Percentiles rank a stretch among this genome's conserved stretches.
phyloP scores from a whole-genome alignment of 2,797 vertebrate genomes.

The Anabacerthia variegaticeps region DNA sequence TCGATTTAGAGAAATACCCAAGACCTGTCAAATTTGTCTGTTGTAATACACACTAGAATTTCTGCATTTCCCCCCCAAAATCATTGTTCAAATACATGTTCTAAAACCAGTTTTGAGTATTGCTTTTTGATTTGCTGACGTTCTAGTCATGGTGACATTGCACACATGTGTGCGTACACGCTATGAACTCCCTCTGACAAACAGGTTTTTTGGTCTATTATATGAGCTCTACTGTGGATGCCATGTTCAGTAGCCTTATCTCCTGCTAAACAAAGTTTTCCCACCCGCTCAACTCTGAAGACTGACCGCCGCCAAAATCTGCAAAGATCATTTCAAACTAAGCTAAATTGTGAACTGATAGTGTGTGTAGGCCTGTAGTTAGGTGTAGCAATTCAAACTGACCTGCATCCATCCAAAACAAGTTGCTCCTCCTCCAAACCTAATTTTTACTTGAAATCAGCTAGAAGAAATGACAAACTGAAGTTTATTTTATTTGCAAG shows the following conservation, averaged over 20 bases:
- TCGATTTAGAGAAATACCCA: neutral
- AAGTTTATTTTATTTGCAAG: conserved; percentile 72
- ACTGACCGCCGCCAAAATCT: conserved; percentile 65
- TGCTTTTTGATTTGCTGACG: conserved; percentile 9
- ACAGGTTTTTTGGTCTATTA: conserved; percentile 61
- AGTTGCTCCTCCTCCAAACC: conserved; percentile 69
- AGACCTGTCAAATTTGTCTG: neutral
- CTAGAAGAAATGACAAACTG: conserved; percentile 67
- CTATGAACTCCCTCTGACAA: neutral
- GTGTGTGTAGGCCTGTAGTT: conserved; percentile 74
- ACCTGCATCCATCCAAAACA: conserved; percentile 76
- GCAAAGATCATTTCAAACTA: conserved; percentile 67
- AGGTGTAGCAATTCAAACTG: conserved; percentile 75
- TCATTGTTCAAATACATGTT: neutral
- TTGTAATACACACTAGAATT: neutral
- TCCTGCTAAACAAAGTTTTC: conserved; percentile 46
- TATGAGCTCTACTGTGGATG: conserved; percentile 80
- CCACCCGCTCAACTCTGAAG: conserved; percentile 61
- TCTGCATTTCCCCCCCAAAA: neutral
- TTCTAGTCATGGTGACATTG: neutral
- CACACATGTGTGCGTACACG: accelerated
- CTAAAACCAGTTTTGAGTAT: neutral
- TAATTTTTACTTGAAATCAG: conserved; percentile 84
- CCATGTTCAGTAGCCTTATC: conserved; percentile 80
- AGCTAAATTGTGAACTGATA: conserved; percentile 73